These are phyloP conservation scores for Eulemur rufifrons DNA, from an alignment of 2,113 vertebrate genomes.

Conservation along the genomic window DNA sequence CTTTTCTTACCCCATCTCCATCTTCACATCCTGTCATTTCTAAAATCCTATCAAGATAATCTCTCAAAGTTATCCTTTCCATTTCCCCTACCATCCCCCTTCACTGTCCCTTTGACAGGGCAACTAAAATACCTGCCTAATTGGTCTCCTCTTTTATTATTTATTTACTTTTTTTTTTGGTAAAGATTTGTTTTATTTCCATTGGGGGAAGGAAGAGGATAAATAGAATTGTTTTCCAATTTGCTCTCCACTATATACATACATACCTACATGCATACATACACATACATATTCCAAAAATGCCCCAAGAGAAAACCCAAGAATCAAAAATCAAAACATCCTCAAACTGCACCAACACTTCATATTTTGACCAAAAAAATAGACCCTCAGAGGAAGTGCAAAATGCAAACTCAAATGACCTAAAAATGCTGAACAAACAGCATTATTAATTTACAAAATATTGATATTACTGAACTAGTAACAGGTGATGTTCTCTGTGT, in stretches of 20 bases:
- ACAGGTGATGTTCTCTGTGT: conserved; percentile 86
- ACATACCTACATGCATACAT: conserved; percentile 75
- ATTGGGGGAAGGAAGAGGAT: conserved; percentile 85
- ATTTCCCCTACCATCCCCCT: background rate
- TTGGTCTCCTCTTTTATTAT: too few relatives aligned
- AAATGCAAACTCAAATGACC: conserved; percentile 92
- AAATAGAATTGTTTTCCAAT: conserved; percentile 88
- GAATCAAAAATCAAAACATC: conserved; percentile 70
- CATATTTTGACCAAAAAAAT: conserved; percentile 85
- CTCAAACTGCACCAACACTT: conserved; percentile 85
- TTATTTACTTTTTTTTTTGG: background rate
- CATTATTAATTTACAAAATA: conserved; percentile 93
- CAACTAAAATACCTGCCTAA: conserved; percentile 12
- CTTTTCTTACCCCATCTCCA: background rate
- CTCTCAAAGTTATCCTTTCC: background rate
- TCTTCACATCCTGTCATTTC: background rate
- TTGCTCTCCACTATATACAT: conserved; percentile 85
- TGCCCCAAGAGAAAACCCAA: conserved; percentile 67
- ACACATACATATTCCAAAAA: conserved; percentile 76
- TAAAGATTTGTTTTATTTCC: conserved; percentile 90
- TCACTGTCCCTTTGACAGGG: background rate
- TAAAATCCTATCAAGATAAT: background rate
- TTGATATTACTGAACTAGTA: conserved; percentile 91
- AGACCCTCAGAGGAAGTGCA: conserved; percentile 89
- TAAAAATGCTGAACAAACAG: conserved; percentile 89